Evolutionary conservation across 2,888 invertebrate species (phyloP), one percentile per base, ranked within the genome.

Genomic region (Orchestes rusci): DNA sequence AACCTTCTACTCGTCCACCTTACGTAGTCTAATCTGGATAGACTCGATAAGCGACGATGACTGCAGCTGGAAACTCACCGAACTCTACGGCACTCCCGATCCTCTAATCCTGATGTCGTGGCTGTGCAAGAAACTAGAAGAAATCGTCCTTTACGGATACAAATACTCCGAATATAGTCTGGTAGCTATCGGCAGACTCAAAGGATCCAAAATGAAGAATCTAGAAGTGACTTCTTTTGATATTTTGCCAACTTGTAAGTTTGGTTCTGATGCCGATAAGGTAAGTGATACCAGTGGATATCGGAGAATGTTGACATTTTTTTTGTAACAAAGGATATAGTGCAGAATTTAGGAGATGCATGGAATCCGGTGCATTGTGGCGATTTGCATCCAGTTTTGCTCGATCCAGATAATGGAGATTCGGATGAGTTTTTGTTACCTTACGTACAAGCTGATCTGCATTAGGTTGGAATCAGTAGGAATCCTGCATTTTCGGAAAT

Each of bases 31-130:
- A 16, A 70, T 76, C 59, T 77, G 80, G 72, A 74, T 81, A 16
- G 80, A 81, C 61, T 77, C 76, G 1, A 58, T 60, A 39, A 62
- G 57, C 36, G 56, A 61, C 36, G 57, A 55, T 30, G 54, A 61
- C 16, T 52, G 49, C 38, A 59, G 58, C 48, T 59, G 56, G 56
- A 45, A 53, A 16, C 57, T 62, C 34, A 44, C 51, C 7, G 54
- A 56, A 36, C 60, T 52, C 60, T 70, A 53, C 17, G 57, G 34
- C 20, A 44, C 39, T 39, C 50, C 58, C 20, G 79, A 82, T 63
- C 79, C 80, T 1, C 68, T 82, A 49, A 74, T 82, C 27, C 73
- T 82, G 68, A 66, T 79, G 50, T 77, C 81, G 4, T 82, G 82
- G 82, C 70, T 74, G 51, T 82, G 81, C 61, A 68, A 67, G 18